A percentile compares a stretch with the other conserved stretches of the same genome.
These are phyloP conservation scores for Perdita meconis DNA, from an alignment of 2,888 invertebrate species.

Conservation along the genomic window DNA sequence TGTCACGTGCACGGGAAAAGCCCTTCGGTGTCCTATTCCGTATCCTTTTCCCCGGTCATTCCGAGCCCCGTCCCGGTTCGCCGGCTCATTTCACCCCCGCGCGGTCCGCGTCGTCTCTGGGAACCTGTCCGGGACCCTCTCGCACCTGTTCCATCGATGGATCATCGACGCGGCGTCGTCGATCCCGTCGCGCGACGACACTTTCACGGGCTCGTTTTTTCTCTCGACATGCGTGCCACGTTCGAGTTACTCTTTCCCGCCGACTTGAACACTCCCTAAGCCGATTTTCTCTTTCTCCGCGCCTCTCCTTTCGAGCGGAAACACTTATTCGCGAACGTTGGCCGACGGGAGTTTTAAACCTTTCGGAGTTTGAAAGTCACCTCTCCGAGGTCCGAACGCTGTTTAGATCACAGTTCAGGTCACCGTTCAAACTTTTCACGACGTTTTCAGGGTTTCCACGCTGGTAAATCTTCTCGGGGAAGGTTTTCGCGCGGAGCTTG, in stretches of 20 bases:
- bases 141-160: conserved; percentile 64
- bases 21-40: not conserved
- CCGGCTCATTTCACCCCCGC: conserved; percentile 43
- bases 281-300: not conserved
- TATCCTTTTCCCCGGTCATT: conserved; percentile 11
- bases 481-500: too few species aligned
- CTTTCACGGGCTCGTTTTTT: conserved; percentile 61
- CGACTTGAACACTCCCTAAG: not conserved
- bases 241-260: conserved; percentile 44
- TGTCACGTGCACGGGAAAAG: conserved; percentile 50
- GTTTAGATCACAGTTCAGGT: too few species aligned
- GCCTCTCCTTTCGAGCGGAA: too few species aligned
- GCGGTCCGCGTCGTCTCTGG: conserved; percentile 13
- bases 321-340: too few species aligned
- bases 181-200: conserved; percentile 29
- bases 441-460: too few species aligned
- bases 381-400: too few species aligned
- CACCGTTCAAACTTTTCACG: too few species aligned
- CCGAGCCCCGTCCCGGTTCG: conserved; percentile 3
- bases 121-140: conserved; percentile 44
- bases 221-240: conserved; percentile 48
- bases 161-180: conserved; percentile 32
- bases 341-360: too few species aligned
- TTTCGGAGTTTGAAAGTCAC: too few species aligned
- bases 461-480: too few species aligned